phyloP scores from a whole-genome alignment of 2,113 vertebrate species.

The Eonycteris spelaea region DNA sequence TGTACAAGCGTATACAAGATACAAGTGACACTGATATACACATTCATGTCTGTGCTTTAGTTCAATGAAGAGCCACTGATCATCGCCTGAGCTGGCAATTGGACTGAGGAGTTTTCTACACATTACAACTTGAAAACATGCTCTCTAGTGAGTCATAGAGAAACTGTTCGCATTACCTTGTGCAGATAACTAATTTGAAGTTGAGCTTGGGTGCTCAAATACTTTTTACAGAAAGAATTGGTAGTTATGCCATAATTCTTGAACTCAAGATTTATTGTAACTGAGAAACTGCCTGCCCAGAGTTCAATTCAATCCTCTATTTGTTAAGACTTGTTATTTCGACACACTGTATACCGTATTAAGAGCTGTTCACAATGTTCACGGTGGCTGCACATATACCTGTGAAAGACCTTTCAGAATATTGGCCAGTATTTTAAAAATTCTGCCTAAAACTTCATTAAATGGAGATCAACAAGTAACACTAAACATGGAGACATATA shows the following conservation, averaged over 20 bases:
- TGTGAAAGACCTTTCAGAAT: neutral
- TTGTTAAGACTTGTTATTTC: constrained; percentile 20
- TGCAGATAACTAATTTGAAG: constrained; percentile 43
- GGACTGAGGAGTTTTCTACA: neutral
- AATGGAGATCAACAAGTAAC: neutral
- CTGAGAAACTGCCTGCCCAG: neutral
- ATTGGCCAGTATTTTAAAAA: neutral
- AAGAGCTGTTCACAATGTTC: neutral
- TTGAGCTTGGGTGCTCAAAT: constrained; percentile 3
- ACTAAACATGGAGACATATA: neutral
- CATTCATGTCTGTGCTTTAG: neutral
- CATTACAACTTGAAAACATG: constrained; percentile 12
- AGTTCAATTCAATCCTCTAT: constrained; percentile 19
- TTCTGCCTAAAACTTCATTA: neutral
- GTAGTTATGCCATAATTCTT: constrained; percentile 28
- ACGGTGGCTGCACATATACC: neutral
- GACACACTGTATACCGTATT: neutral
- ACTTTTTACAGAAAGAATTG: constrained; percentile 40
- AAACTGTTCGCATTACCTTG: neutral
- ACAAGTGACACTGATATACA: neutral
- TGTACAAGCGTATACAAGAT: neutral
- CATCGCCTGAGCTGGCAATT: neutral
- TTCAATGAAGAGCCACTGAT: neutral
- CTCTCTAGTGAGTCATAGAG: constrained; percentile 7
- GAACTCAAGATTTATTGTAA: constrained; percentile 48